Percentiles rank a stretch among this genome's conserved stretches.
Conservation (phyloP, 2,888 invertebrate species). For the Cerastis rubricosa region DNA sequence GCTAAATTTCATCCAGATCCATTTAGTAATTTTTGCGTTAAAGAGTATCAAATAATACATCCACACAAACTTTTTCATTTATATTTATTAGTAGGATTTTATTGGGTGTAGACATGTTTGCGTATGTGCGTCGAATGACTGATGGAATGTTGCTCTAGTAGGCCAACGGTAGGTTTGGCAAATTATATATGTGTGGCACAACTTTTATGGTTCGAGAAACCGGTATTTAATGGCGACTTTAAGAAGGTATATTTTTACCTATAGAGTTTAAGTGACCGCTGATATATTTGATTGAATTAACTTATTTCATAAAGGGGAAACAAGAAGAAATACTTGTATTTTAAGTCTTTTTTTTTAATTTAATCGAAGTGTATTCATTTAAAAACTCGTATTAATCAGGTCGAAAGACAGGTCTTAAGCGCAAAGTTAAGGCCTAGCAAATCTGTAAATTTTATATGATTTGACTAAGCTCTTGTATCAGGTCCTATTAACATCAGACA, state of each 20-base stretch:
- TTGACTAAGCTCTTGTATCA: not conserved
- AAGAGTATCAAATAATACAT: too few relatives aligned
- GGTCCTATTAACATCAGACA: not conserved
- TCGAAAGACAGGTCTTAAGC: not conserved
- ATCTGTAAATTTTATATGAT: not conserved
- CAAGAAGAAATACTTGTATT: not conserved
- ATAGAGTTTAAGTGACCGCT: not conserved
- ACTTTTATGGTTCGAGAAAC: constrained; percentile 1
- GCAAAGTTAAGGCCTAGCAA: too few relatives aligned
- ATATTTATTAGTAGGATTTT: not conserved
- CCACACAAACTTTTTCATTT: too few relatives aligned
- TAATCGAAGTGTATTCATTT: not conserved
- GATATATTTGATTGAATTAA: not conserved
- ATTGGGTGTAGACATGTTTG: not conserved
- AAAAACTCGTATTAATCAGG: not conserved
- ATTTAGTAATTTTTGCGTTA: too few relatives aligned
- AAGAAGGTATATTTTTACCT: not conserved
- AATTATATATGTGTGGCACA: not conserved
- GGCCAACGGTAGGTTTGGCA: not conserved
- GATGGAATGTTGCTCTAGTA: constrained; percentile 28
- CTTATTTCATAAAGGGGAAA: not conserved
- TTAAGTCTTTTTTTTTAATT: not conserved
- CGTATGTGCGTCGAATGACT: constrained; percentile 9
- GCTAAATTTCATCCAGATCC: too few relatives aligned
- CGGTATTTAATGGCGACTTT: not conserved